These are phyloP conservation scores for Artemisiospiza belli DNA, from an alignment of 2,113 vertebrate genomes.

Conservation along the genomic window DNA sequence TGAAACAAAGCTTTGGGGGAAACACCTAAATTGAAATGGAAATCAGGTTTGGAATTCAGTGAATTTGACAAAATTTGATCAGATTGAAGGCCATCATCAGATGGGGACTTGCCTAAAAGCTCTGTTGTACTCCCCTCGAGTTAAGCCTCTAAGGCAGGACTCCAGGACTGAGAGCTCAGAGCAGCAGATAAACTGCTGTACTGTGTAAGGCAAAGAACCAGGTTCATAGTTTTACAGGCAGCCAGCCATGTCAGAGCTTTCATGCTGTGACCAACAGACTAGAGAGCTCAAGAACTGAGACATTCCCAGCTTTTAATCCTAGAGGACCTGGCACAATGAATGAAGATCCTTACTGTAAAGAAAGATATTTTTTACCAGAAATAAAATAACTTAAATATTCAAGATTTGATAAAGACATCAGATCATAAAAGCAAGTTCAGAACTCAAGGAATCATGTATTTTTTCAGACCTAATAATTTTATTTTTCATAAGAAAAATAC, in stretches of 20 bases:
- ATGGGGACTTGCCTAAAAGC: neutral
- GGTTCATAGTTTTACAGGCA: neutral
- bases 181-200: neutral
- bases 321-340: neutral
- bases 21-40: neutral
- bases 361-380: neutral
- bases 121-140: neutral
- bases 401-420: neutral
- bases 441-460: neutral
- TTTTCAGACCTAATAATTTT: neutral
- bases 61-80: neutral
- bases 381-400: neutral
- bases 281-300: neutral
- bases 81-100: neutral
- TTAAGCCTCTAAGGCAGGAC: neutral
- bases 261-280: neutral
- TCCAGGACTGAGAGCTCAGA: neutral
- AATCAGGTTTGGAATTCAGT: neutral
- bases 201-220: neutral
- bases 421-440: neutral
- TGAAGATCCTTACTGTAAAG: neutral
- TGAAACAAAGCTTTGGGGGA: neutral
- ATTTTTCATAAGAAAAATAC: neutral
- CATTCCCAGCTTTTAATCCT: neutral
- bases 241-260: neutral